Base-by-base conservation (phyloP, 53 echinoderm and acorn worm genomes). In the Paracentrotus lividus region DNA sequence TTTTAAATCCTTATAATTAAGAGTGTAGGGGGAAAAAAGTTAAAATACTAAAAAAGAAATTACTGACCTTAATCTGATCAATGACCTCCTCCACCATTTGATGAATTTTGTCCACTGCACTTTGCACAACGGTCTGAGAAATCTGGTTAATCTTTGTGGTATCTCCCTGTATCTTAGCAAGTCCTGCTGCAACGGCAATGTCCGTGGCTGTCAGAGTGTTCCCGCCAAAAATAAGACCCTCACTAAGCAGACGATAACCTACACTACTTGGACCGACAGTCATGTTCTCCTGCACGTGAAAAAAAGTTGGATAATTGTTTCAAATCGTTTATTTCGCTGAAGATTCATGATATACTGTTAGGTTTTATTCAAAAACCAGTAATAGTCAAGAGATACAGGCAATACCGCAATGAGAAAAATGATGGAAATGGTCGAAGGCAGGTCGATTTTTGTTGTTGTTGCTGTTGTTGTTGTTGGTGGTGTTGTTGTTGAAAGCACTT, bases 11-110 rank as follows among this genome's bases (percentile, higher is more conserved):
- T 8, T 8, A 51, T 51, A 51, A 51, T 51, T 12, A 51, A 12
- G 51, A 51, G 51, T 51, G 51, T 51, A 51, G 12, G 51, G 51
- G 51, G 51, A 51, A 8, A 51, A 51, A 51, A 12, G 51, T 51
- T 51, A 51, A 51, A 51, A 8, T 51, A 51, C 12, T 51, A 51
- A 51, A 8, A 51, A 3, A 42, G 0, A 20, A 77, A 33, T 36
- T 60, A 61, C 97, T 67, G 84, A 97, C 98, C 94, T 98, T 98
- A 56, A 98, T 91, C 53, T 94, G 96, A 95, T 98, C 98, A 47
- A 98, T 94, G 36, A 96, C 87, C 42, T 96, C 95, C 77, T 97
- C 98, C 23, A 98, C 64, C 93, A 96, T 96, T 18, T 51, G 85
- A 65, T 98, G 97, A 6, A 98, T 97, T 86, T 90, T 55, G 88